Percentiles rank a stretch among this genome's conserved stretches.
phyloP scores from a whole-genome alignment of 2,113 vertebrate genomes.

The Nothoprocta perdicaria region DNA sequence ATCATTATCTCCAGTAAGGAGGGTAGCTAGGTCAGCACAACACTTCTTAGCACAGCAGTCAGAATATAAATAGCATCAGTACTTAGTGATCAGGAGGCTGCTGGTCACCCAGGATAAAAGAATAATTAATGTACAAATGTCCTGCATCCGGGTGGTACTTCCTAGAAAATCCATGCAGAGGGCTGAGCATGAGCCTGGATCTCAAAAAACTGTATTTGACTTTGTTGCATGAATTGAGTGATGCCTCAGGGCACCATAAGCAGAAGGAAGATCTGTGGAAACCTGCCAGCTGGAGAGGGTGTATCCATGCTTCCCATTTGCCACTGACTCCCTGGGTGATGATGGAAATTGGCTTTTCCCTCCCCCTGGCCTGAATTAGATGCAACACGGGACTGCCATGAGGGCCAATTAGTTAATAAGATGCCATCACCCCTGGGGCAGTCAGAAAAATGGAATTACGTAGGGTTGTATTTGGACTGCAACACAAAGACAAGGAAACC shows the following conservation, averaged over 20 bases:
- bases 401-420: background rate
- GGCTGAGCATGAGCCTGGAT: background rate
- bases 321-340: background rate
- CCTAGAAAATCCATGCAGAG: background rate
- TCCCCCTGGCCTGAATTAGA: background rate
- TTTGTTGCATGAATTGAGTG: background rate
- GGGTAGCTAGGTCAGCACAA: conserved; percentile 6
- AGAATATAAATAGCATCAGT: conserved; percentile 3
- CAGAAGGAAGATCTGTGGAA: background rate
- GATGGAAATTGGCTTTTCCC: background rate
- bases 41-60: background rate
- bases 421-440: background rate
- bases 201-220: background rate
- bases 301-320: background rate
- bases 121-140: background rate
- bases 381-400: background rate
- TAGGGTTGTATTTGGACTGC: rapidly evolving
- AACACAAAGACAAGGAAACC: background rate
- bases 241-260: background rate
- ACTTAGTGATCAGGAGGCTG: background rate
- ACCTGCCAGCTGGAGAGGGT: background rate
- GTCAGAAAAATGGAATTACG: rapidly evolving
- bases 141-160: background rate
- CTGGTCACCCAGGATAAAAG: conserved; percentile 8
- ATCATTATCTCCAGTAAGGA: conserved; percentile 12